phyloP scores from a whole-genome alignment of 35 echinoderm and acorn worm species.

The Ophiothrix spiculata region DNA sequence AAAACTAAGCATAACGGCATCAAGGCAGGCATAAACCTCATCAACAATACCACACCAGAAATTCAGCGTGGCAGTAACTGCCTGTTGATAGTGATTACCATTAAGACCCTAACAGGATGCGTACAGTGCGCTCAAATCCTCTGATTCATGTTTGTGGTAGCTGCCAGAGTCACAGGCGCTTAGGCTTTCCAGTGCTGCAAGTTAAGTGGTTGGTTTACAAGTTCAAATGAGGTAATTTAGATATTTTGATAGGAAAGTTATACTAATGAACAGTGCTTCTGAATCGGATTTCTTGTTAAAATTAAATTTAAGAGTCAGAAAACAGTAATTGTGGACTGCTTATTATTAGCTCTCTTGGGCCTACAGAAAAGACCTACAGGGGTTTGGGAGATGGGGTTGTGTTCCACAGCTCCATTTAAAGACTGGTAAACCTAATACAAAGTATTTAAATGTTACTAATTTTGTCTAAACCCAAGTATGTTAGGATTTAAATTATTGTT shows the following conservation, averaged over 20 bases:
- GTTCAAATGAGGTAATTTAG: neutral
- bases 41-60: conserved; percentile 5
- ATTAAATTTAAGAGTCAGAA: neutral
- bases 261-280: neutral
- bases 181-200: neutral
- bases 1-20: neutral
- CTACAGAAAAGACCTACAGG: too few species aligned
- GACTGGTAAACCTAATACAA: too few species aligned
- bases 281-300: neutral
- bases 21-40: neutral
- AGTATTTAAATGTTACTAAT: too few species aligned
- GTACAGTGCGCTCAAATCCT: neutral
- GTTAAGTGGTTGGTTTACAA: neutral
- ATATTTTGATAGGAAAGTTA: neutral
- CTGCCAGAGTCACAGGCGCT: neutral
- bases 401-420: too few species aligned
- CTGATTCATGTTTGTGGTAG: conserved; percentile 3
- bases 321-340: neutral
- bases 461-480: neutral
- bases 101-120: neutral
- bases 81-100: neutral
- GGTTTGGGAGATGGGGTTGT: too few species aligned
- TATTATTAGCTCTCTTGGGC: neutral
- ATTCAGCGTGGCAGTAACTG: neutral
- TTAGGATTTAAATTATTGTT: too few species aligned